Evolutionary conservation across 2,888 invertebrate genomes (phyloP), one percentile per base, ranked within the genome.

Genomic region (Pilophorus perplexus): DNA sequence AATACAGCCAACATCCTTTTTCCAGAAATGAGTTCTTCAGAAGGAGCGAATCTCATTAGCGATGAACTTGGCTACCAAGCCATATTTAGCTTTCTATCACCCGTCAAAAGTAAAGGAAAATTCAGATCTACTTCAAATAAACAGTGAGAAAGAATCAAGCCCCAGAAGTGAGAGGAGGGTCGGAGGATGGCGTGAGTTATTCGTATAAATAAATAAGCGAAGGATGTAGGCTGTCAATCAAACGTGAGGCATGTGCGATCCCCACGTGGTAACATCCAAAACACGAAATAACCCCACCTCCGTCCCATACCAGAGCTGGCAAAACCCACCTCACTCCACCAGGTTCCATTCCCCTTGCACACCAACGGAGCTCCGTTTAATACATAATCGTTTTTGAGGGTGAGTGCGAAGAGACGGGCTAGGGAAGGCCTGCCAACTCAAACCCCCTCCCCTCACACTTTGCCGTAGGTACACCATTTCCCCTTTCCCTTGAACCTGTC

Each of bases 141-240:
- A 33, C 8, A 33, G 33, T 33, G 33, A 10, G n/a, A n/a, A n/a
- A n/a, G 42, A 42, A 8, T n/a, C 3, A 4, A 42, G 42, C 42
- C 16, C 16, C 16, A 12, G 18, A 42, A 42, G 18, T 18, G 42
- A 42, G 42, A 12, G n/a, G n/a, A n/a, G n/a, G n/a, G n/a, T n/a
- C n/a, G 25, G 59, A 33, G 59, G 40, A 37, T 44, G 46, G 52
- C 52, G 52, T 52, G 64, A 64, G 54, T 66, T 54, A 66, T 66
- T 66, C 25, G 44, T 66, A 55, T 66, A 66, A 66, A 66, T 66
- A 66, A 66, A 66, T 66, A 66, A 66, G 66, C 37, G 55, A 37
- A 66, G 66, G 66, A 55, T 66, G 66, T 66, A 25, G 40, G 66
- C 66, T 57, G 66, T 66, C 66, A 66, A 66, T 66, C 66, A 66